Base-by-base conservation (phyloP, 2,113 vertebrate genomes). In the Cavia porcellus region DNA sequence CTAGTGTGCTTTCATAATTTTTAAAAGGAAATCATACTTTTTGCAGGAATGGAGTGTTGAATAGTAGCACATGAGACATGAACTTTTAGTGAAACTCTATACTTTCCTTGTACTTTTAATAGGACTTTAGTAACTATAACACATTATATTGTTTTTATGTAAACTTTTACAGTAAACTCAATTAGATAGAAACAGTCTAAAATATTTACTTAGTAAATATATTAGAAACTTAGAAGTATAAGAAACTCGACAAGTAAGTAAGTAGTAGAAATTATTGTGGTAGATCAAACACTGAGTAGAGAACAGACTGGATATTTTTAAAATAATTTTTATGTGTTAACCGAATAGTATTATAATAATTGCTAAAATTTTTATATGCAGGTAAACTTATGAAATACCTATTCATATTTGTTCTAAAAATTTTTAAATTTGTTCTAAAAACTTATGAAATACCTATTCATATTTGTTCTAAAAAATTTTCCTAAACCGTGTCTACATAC, bases 381-480 rank as follows among this genome's bases (percentile, higher is more conserved):
- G 35, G 0, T 80, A 84, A n/a, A 94, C 1, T 82, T 2, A 52
- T 24, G 13, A 79, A 90, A 62, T 47, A 59, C 86, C 57, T 55
- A 82, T 1, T 28, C 55, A 0, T 68, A 12, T 83, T 89, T 88
- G 15, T 62, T 96, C 81, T 38, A 38, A 38, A 38, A 38, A 38
- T 38, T 38, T 38, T 38, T 38, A 38, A 38, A 38, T 38, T 38
- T 38, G 38, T 38, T 38, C 38, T 38, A 38, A 38, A 84, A n/a
- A 94, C 1, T 82, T 2, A 52, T 24, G 13, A 79, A 90, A 62
- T 47, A 59, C 86, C 57, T 55, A 82, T 1, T 28, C 55, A 0
- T 68, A 12, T 83, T 89, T 88, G 15, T 62, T 96, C 81, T 38
- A 38, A 38, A 38, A 38, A 38, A 38, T 95, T 93, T 95, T 84